Evolutionary conservation across 64 coral and sea anemone genomes (phyloP), one percentile per base, ranked within the genome.

Genomic region (Stichodactyla helianthus): DNA sequence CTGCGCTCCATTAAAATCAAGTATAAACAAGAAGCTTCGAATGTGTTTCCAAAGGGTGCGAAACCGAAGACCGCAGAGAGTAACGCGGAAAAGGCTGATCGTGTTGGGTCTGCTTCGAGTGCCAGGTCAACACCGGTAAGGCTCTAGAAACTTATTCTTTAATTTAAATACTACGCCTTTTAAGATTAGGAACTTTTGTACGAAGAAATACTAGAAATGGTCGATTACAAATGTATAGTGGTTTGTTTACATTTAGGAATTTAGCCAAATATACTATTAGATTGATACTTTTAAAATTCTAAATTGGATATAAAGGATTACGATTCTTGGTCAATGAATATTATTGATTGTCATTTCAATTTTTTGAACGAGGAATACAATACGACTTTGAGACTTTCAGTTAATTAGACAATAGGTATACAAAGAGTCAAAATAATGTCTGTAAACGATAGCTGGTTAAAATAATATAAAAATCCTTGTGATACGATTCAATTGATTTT

Each of bases 1-100:
- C 88, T 99, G 14, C 85, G 91, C 50, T 95, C 93, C 52, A 95
- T 99, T 59, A 99, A 99, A 82, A 79, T 95, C 60, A 99, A 99
- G 82, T 99, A 95, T 79, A 92, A 89, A 85, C 97, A 99, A 71
- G 97, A 95, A 31, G 77, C 97, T 2, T 95, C 93, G 5, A 89
- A 89, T 35, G 91, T 99, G 13, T 99, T 99, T 81, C 93, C 97
- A 7, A 84, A 89, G 6, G 89, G 87, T 6, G 25, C 10, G 22
- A 71, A 82, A 84, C 25, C 15, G 1, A 35, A 25, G 53, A 54
- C 25, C 25, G 17, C n/a, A 81, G 74, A 80, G 11, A 51, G 55
- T 6, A 28, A 14, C 54, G 53, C 83, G 11, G 56, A 64, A 11
- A 25, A 14, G 54, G 53, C 83, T 19, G 84, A 86, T n/a, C 82